These are phyloP conservation scores for Poicephalus gulielmi DNA, from an alignment of 2,113 vertebrate species.

Conservation along the genomic window DNA sequence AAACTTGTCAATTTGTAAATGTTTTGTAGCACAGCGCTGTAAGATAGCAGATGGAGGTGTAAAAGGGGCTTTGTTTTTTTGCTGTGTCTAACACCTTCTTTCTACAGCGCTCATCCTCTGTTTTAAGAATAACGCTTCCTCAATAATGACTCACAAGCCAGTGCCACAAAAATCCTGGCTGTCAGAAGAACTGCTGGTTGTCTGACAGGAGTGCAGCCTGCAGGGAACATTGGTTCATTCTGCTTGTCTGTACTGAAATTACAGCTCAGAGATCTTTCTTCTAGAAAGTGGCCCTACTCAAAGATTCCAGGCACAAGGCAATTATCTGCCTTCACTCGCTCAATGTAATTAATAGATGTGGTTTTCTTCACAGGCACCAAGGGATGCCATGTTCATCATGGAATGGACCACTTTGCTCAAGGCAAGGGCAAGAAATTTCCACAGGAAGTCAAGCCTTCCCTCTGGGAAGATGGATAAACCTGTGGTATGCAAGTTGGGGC, in stretches of 20 bases:
- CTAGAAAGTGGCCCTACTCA: neutral
- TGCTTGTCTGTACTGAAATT: neutral
- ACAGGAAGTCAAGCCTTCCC: neutral
- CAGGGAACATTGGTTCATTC: neutral
- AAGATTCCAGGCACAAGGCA: conserved; percentile 17
- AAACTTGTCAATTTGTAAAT: neutral
- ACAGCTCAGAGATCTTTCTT: neutral
- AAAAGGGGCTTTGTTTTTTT: neutral
- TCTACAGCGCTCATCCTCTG: neutral
- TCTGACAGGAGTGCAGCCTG: neutral
- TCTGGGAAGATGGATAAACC: neutral
- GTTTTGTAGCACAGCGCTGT: neutral
- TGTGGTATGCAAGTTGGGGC: neutral
- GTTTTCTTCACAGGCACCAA: neutral
- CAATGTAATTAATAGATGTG: conserved; percentile 19
- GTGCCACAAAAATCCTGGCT: conserved; percentile 2
- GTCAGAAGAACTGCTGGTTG: neutral
- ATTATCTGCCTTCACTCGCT: neutral
- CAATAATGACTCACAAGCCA: conserved; percentile 32
- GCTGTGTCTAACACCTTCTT: conserved; percentile 34
- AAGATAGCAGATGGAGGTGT: conserved; percentile 25
- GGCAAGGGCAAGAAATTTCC: neutral
- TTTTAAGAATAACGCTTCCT: conserved; percentile 7
- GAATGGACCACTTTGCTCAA: neutral
- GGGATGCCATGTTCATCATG: rapidly evolving